Percentiles rank a stretch among this genome's conserved stretches.
These are phyloP conservation scores for Colletes gigas DNA, from an alignment of 1,140 invertebrate genomes.

Conservation along the genomic window DNA sequence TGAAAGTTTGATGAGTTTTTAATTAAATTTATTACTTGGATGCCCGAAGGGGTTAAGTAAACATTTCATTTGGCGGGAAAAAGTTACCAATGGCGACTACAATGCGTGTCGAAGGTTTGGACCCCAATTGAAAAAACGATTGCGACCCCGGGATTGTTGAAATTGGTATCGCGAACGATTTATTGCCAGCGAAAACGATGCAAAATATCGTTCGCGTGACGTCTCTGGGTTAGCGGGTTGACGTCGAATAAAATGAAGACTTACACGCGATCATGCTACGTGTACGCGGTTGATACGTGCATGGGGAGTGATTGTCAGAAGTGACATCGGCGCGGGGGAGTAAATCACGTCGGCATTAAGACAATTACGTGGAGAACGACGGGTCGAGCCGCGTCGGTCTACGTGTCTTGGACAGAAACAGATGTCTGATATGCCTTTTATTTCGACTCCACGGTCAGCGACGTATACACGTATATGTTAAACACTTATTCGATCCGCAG, in stretches of 20 bases:
- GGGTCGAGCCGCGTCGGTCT: slow-evolving; percentile 53
- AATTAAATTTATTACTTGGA: no score
- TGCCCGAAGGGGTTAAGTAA: no score
- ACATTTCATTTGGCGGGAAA: no score
- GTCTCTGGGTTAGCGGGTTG: slow-evolving; percentile 55
- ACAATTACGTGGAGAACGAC: slow-evolving; percentile 64
- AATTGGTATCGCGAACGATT: no score
- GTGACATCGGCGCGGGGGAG: slow-evolving; percentile 43
- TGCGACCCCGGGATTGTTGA: no score
- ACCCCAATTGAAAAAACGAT: no score
- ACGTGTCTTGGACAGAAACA: slow-evolving; percentile 51
- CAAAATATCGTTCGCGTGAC: slow-evolving; percentile 17
- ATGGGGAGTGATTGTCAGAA: slow-evolving; percentile 40
- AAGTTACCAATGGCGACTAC: no score
- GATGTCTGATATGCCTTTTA: slow-evolving; percentile 36
- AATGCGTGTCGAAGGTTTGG: no score
- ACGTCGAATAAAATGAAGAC: slow-evolving; percentile 51
- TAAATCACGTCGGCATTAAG: slow-evolving; percentile 70
- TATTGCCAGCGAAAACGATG: background rate
- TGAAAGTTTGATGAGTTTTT: no score
- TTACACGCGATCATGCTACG: slow-evolving; percentile 30
- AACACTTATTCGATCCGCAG: slow-evolving; percentile 30
- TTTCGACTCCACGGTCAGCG: slow-evolving; percentile 11
- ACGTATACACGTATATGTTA: slow-evolving; percentile 8
- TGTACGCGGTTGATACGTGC: slow-evolving; percentile 27